Evolutionary conservation across 1,140 invertebrate species (phyloP), one percentile per base, ranked within the genome.

Genomic region (Melipona quadrifasciata): DNA sequence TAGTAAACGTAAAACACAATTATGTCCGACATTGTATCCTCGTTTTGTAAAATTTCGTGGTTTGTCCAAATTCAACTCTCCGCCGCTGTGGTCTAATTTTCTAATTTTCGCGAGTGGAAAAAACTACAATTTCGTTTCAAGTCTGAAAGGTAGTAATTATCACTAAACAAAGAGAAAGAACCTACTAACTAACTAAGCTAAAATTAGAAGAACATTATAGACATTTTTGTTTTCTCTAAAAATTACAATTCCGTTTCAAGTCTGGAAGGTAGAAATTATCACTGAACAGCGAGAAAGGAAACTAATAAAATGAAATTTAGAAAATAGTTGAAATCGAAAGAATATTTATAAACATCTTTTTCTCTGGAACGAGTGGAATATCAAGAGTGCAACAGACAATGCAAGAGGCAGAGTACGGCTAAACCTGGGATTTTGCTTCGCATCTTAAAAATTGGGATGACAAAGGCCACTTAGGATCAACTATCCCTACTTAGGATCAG

Each of bases 371-470:
- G 39, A 47, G 39, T 4, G 78, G 53, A 14, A 58, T 31, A 12
- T 24, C 71, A 34, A 57, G 19, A 71, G 1, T 31, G 31, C 31
- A 2, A 31, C 2, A 31, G 34, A 31, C 53, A 47, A 58, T 80
- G 39, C 21, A 17, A 70, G 39, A 70, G 39, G 58, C 71, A 71
- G 24, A 58, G 67, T 80, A 21, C 27, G 57, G 27, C 65, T 80
- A 71, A 71, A 58, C 53, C 78, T 57, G 17, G 10, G 70, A 57
- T 17, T 4, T 27, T 58, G 53, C 47, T 47, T 34, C 19, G 17
- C 24, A 17, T 58, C 24, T 80, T 47, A 58, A 70, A 27, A 80
- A 11, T 53, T 27, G 19, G 16, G 39, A 27, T 2, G 16, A 16
- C 70, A 51, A n/a, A 57, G 27, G 70, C 1, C 14, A 27, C 34